Conservation (phyloP, 2,888 invertebrate species). For the Metacarcinus magister region DNA sequence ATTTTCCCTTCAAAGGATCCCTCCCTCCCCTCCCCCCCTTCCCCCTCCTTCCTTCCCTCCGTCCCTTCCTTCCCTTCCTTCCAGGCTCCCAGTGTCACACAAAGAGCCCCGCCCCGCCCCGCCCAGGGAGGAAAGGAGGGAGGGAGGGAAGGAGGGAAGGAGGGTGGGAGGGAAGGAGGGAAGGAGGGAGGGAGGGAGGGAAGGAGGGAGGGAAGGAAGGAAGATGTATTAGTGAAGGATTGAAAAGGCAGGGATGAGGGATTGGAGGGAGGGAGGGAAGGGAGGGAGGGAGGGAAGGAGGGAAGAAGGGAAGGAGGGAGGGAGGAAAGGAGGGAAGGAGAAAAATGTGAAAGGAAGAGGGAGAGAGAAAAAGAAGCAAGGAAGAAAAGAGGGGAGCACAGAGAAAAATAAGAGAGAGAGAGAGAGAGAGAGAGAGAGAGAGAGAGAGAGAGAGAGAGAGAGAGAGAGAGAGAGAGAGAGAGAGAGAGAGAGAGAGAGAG, state of each 20-base stretch:
- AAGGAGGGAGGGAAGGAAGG: neutral
- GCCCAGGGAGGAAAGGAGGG: neutral
- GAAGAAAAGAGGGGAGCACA: neutral
- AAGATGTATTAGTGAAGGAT: neutral
- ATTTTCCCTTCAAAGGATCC: too few relatives aligned
- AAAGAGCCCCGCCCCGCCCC: neutral
- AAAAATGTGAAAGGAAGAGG: neutral
- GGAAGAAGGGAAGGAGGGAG: too few relatives aligned
- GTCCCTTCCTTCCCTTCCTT: neutral
- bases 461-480: conserved; percentile 2
- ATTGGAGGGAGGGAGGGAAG: neutral
- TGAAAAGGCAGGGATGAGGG: neutral
- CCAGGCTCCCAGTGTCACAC: neutral
- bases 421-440: conserved; percentile 5
- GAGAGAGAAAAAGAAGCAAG: neutral
- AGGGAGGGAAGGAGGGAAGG: neutral
- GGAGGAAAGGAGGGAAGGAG: neutral
- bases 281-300: neutral
- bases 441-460: neutral
- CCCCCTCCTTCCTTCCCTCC: conserved; percentile 3
- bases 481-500: conserved; percentile 1
- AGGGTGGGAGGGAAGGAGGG: neutral
- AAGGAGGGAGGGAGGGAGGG: neutral
- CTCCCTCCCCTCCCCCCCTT: conserved; percentile 33
- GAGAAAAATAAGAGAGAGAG: neutral